Base-by-base conservation (phyloP, 2,888 invertebrate genomes). In the Baccha elongata region DNA sequence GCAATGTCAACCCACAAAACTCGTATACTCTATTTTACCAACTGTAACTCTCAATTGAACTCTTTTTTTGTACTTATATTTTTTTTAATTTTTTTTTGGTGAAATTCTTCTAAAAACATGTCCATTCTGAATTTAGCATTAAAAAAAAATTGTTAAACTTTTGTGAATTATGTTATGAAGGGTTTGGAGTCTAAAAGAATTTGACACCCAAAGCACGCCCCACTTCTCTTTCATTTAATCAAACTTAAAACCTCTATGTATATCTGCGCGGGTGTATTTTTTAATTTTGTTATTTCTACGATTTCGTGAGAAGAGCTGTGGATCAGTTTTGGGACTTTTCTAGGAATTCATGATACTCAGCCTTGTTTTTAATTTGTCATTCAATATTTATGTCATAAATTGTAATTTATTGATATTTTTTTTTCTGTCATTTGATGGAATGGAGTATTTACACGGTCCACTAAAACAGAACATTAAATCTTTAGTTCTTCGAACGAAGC, bases 371-470 rank as follows among this genome's bases (percentile, higher is more conserved):
- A 42, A 55, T 53, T 69, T 46, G 72, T 68, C 72, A 72, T 72
- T 76, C 81, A 81, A 75, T n/a, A n/a, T 71, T 83, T 55, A 40
- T 72, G 58, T 72, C 72, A 50, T 83, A 67, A 76, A 75, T 52
- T 72, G 35, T 26, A 55, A 53, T 71, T 52, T 52, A 55, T 62
- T 21, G 23, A 32, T 26, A 23, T 46, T 46, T 32, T 21, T 26
- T 21, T 26, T 10, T 37, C 55, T 58, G 19, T 55, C 32, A 69
- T n/a, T n/a, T n/a, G n/a, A n/a, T n/a, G 55, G 13, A 23, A 13
- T 42, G 37, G 32, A 26, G 6, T 35, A n/a, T 29, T 60, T 29
- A 60, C 17, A 19, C 42, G 10, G 17, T 44, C 48, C 53, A 68
- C 48, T 68, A 60, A 48, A 48, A 32, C 21, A 40, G 29, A 55